Percentiles rank a stretch among this genome's conserved stretches.
These are phyloP conservation scores for Drosophila subobscura DNA, from an alignment of 1,140 invertebrate species.

Conservation along the genomic window DNA sequence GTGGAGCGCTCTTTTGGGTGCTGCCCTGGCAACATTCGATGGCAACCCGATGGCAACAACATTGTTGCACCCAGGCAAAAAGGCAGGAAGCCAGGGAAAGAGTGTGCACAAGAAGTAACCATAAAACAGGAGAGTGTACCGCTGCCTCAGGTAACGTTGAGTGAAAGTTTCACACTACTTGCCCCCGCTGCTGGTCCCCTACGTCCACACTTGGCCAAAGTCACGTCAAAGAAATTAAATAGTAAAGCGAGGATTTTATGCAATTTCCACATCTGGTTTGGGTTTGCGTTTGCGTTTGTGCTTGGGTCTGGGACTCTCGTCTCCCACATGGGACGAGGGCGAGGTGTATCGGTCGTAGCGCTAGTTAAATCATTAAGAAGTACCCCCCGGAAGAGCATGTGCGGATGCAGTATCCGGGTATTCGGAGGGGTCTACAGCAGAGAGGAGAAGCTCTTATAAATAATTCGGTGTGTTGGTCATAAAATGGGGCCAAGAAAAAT, in stretches of 20 bases:
- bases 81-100: constrained; percentile 39
- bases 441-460: constrained; percentile 26
- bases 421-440: constrained; percentile 2
- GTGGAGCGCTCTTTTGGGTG: constrained; percentile 42
- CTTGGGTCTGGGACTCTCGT: neutral
- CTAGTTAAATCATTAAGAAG: constrained; percentile 69
- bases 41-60: constrained; percentile 24
- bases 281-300: neutral
- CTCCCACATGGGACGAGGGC: neutral
- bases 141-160: constrained; percentile 33
- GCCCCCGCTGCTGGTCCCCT: neutral
- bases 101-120: constrained; percentile 38
- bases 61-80: constrained; percentile 39
- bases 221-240: constrained; percentile 73
- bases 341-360: constrained; percentile 3
- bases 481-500: constrained; percentile 27
- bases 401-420: neutral
- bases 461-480: constrained; percentile 42
- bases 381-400: constrained; percentile 12
- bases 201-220: constrained; percentile 26
- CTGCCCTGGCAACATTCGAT: constrained; percentile 67
- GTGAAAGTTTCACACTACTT: constrained; percentile 27
- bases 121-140: constrained; percentile 54
- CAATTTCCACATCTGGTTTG: constrained; percentile 30
- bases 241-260: constrained; percentile 55